A percentile compares a stretch with the other conserved stretches of the same genome.
Conservation (phyloP, 2,888 invertebrate species). For the Xestia sexstrigata region DNA sequence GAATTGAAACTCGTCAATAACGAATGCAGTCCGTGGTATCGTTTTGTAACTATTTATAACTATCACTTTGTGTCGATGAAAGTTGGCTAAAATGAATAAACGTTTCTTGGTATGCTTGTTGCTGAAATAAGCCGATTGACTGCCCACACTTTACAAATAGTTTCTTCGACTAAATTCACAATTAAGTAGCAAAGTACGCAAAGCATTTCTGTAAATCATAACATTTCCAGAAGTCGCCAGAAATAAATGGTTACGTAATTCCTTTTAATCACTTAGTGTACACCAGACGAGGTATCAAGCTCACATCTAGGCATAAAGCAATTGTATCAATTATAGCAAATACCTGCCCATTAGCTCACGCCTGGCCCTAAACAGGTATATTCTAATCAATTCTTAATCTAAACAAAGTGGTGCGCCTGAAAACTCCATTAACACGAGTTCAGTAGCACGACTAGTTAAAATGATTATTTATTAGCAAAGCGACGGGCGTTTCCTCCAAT, state of each 20-base stretch:
- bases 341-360: constrained; percentile 39
- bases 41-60: constrained; percentile 19
- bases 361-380: constrained; percentile 52
- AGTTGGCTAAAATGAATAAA: constrained; percentile 19
- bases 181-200: not conserved
- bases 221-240: not conserved
- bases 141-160: not conserved
- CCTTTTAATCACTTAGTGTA: constrained; percentile 12
- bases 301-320: constrained; percentile 20
- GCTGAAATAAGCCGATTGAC: constrained; percentile 1
- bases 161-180: constrained; percentile 7
- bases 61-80: not conserved
- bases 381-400: constrained; percentile 61
- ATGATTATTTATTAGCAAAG: constrained; percentile 83
- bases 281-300: not conserved
- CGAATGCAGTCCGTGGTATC: not conserved
- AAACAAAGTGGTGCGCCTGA: constrained; percentile 66
- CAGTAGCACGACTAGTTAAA: constrained; percentile 72
- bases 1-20: constrained; percentile 38
- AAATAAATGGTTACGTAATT: not conserved
- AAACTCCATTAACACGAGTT: constrained; percentile 67
- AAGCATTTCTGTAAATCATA: constrained; percentile 4
- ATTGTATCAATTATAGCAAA: constrained; percentile 48
- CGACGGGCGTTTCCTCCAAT: constrained; percentile 77
- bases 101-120: not conserved